phyloP scores from a whole-genome alignment of 2,113 vertebrate species.

The Suncus etruscus region DNA sequence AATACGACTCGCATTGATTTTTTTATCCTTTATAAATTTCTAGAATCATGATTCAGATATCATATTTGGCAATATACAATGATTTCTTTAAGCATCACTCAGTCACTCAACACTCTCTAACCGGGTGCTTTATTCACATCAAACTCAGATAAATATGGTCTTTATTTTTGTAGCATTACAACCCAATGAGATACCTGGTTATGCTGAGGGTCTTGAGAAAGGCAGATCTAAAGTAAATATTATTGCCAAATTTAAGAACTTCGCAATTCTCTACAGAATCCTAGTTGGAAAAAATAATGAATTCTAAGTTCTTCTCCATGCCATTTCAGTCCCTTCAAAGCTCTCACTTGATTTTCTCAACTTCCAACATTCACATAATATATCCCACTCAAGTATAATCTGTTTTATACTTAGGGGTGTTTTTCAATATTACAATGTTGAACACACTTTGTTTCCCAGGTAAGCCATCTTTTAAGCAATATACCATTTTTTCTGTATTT shows the following conservation, averaged over 20 bases:
- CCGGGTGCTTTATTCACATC: not conserved
- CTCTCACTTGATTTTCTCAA: not conserved
- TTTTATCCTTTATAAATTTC: constrained; percentile 36
- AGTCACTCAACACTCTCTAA: not conserved
- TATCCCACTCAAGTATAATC: not conserved
- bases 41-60: constrained; percentile 32
- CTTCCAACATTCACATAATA: not conserved
- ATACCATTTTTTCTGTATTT: not conserved
- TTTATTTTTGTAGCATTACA: not conserved
- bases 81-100: not conserved
- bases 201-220: not conserved
- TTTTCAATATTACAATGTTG: not conserved
- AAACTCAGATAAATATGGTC: not conserved
- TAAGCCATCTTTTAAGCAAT: not conserved
- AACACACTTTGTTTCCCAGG: not conserved
- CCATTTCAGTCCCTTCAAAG: not conserved
- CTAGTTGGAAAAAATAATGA: not conserved
- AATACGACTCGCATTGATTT: constrained; percentile 6
- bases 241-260: not conserved
- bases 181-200: too few relatives aligned
- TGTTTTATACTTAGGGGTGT: not conserved
- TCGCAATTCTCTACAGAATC: not conserved
- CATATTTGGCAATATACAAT: not conserved
- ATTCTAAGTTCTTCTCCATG: not conserved
- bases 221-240: not conserved